Conservation (phyloP, 2,113 vertebrate genomes). For the Mesitornis unicolor region DNA sequence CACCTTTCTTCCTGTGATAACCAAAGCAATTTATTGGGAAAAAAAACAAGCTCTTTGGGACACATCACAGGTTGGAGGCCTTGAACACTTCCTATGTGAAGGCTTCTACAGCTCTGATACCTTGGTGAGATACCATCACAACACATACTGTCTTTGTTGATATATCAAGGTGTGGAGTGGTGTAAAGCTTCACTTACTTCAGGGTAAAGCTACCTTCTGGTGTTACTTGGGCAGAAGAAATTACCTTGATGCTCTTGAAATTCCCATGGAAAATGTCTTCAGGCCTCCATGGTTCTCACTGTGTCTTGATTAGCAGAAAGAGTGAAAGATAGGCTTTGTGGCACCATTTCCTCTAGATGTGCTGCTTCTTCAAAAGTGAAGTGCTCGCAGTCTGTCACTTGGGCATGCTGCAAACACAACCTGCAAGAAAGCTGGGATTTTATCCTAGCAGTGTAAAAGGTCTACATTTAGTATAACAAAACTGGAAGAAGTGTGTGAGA, state of each 20-base stretch:
- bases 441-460: neutral
- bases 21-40: neutral
- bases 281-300: neutral
- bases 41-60: neutral
- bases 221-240: neutral
- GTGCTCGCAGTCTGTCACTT: neutral
- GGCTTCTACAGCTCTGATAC: neutral
- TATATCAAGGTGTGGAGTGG: neutral
- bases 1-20: neutral
- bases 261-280: neutral
- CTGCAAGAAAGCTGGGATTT: neutral
- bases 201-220: neutral
- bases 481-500: neutral
- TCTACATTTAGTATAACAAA: neutral
- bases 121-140: neutral
- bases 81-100: neutral
- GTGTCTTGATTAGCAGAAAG: neutral
- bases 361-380: neutral
- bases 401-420: neutral
- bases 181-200: neutral
- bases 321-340: neutral
- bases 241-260: fast-evolving
- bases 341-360: neutral
- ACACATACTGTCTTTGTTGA: neutral
- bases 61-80: neutral